Evolutionary conservation across 2,797 vertebrate species (phyloP), one percentile per base, ranked within the genome.

Genomic region (Acanthornis magna): DNA sequence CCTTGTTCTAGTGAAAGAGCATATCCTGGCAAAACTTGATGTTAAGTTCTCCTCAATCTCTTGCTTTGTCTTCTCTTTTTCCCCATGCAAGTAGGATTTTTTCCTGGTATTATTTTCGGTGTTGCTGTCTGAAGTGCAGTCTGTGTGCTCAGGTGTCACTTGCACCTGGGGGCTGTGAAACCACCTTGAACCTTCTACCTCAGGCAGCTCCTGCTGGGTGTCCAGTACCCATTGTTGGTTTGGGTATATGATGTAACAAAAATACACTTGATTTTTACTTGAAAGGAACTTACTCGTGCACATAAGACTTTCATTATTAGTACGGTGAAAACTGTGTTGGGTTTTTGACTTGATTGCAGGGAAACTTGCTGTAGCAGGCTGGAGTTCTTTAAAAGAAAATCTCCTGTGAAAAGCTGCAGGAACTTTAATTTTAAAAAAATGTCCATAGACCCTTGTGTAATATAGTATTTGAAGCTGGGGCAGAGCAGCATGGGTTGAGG

Each of bases 391-490:
- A 32, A 47, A 84, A 78, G n/a, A 83, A 96, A 90, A 63, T 68
- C 27, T 94, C 40, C 15, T 20, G 26, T 84, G 88, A 81, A 78
- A 95, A 92, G 60, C 84, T 87, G 36, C 17, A 34, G 40, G 43
- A 66, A 85, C 84, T 75, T 88, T 50, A 83, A 75, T 92, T 90
- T 77, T 0, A 7, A 80, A 89, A 87, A 91, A 76, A 85, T 36
- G 85, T 55, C 15, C 7, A 3, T 26, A 74, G 85, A 65, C 42
- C 45, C 38, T 71, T 77, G 36, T 93, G 81, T 93, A 88, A 94
- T 91, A 66, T 80, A 93, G 79, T 75, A 87, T 76, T 85, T 87
- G 92, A 74, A 92, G 51, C 68, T 40, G 60, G 26, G 66, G 91
- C 48, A 61, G 66, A 45, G 54, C 86, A 85, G 77, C 51, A 50